phyloP scores from a whole-genome alignment of 1,140 invertebrate genomes.

The Diachasma alloeum region DNA sequence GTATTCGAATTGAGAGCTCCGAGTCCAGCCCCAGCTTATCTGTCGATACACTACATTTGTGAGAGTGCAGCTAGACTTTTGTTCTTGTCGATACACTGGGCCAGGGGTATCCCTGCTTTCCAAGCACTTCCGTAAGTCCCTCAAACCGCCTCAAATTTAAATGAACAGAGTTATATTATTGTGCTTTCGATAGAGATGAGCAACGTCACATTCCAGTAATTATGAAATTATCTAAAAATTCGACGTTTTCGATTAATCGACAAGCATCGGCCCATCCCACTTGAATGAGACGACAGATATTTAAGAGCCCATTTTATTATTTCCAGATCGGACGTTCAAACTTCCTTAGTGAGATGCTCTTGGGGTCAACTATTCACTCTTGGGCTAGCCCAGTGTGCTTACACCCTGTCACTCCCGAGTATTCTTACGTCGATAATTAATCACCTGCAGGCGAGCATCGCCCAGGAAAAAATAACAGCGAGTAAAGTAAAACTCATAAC shows the following conservation, averaged over 20 bases:
- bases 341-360: conserved; percentile 81
- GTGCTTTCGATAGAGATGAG: too few species aligned
- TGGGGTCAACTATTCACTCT: conserved; percentile 95
- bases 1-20: conserved; percentile 85
- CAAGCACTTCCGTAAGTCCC: conserved; percentile 75
- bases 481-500: conserved; percentile 79
- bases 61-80: conserved; percentile 89
- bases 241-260: too few species aligned
- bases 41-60: conserved; percentile 90
- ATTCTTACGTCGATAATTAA: conserved; percentile 85
- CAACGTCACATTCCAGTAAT: too few species aligned
- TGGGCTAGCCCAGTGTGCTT: conserved; percentile 88
- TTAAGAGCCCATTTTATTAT: conserved; percentile 18
- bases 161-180: background rate
- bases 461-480: conserved; percentile 77
- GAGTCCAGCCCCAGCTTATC: conserved; percentile 79
- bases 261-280: too few species aligned
- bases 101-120: conserved; percentile 83
- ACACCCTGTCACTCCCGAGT: conserved; percentile 79
- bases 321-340: conserved; percentile 84
- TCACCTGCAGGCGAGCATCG: conserved; percentile 72
- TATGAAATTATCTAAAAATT: background rate
- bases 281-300: background rate
- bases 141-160: background rate
- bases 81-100: conserved; percentile 90